Evolutionary conservation across 2,113 vertebrate genomes (phyloP).

Genomic region (Mustelus asterias): DNA sequence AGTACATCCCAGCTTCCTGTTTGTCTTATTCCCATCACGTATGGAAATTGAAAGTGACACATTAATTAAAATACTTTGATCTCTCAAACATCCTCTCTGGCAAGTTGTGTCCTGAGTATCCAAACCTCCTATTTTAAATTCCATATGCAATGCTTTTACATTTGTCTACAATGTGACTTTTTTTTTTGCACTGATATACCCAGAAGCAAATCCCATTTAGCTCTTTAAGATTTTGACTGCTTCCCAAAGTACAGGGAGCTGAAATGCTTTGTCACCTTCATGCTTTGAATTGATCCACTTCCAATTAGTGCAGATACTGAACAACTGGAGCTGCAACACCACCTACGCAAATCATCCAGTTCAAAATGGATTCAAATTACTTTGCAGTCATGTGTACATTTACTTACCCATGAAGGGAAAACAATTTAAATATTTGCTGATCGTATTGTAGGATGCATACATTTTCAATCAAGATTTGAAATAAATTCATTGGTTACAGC

Average conservation of each 20-base stretch:
- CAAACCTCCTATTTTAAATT: not conserved
- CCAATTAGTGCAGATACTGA: not conserved
- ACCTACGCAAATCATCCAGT: not conserved
- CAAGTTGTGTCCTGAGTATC: not conserved
- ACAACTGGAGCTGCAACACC: not conserved
- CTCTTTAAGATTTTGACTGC: not conserved
- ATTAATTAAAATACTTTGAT: not conserved
- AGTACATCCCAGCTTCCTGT: not conserved
- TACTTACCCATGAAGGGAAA: not conserved
- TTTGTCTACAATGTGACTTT: not conserved
- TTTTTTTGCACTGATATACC: not conserved
- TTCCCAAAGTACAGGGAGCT: not conserved
- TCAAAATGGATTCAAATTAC: not conserved
- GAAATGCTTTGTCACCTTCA: not conserved
- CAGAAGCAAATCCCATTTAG: not conserved
- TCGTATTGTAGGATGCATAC: not conserved
- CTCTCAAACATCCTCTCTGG: not conserved
- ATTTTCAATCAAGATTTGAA: not conserved
- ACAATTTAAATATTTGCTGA: not conserved
- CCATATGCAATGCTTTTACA: not conserved
- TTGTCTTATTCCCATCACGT: not conserved
- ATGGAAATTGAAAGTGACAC: not conserved
- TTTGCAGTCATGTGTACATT: not conserved
- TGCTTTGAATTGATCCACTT: not conserved
- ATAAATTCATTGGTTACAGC: not conserved